Base-by-base conservation (phyloP, 2,888 invertebrate species). In the Dicyrtoma fusca region DNA sequence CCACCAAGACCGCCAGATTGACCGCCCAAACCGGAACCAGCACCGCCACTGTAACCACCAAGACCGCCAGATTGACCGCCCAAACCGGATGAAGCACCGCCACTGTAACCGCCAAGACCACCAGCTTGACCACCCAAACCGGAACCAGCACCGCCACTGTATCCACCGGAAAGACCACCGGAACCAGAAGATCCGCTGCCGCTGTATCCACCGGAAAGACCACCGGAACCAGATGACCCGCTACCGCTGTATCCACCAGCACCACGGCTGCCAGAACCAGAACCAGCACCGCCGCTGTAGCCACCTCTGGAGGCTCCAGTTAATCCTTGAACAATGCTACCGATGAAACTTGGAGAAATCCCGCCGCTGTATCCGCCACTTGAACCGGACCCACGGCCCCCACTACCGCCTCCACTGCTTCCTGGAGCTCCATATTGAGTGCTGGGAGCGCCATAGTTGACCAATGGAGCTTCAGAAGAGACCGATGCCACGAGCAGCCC, bases 391-490 rank as follows among this genome's bases (percentile, higher is more conserved):
- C 21, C 55, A 21, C 55, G 8, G 13, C 21, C 8, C 13, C 23
- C 21, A 21, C 21, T 8, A 55, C 21, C 1, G 6, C 13, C 34
- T 8, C 34, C 34, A 34, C 3, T 34, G 34, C 34, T 34, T 34
- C 34, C 34, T 34, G 62, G 53, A 11, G 62, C 63, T 1, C 70
- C 70, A 26, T 53, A 68, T 6, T 34, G 44, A 14, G 25, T 42
- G 51, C 62, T 51, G 10, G 59, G 69, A 26, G 47, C 26, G 5
- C 62, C 61, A 25, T 45, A 65, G 55, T 47, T 42, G 10, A 65
- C 17, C 26, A 19, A 5, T 69, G 68, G 62, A 21, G 62, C 62
- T 34, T 42, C 72, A 51, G 49, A n/a, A 53, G 68, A 63, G n/a
- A 53, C 72, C n/a, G 59, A 59, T 25, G 26, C 59, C 14, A 59